A percentile compares a stretch with the other conserved stretches of the same genome.
These are phyloP conservation scores for Nannoperca obscura DNA, from an alignment of 2,797 vertebrate genomes.

Conservation along the genomic window DNA sequence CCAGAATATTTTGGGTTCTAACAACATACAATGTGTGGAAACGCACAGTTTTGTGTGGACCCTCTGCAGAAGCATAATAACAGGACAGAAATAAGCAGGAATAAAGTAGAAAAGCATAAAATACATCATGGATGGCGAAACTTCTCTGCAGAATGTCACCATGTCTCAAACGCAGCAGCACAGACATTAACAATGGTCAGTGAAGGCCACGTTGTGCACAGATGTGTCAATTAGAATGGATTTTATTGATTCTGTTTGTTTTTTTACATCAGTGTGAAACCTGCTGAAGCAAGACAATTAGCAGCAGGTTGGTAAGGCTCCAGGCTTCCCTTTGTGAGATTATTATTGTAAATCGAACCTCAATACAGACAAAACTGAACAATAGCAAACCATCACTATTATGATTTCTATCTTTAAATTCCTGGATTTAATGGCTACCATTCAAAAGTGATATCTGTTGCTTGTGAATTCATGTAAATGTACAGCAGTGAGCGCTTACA, in stretches of 20 bases:
- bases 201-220: not conserved
- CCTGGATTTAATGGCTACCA: not conserved
- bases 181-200: not conserved
- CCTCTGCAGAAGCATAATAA: not conserved
- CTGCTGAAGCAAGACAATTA: constrained; percentile 4
- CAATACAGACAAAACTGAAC: not conserved
- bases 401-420: not conserved
- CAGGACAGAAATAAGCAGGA: not conserved
- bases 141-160: not conserved
- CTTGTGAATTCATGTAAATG: not conserved
- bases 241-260: not conserved
- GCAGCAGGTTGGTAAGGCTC: not conserved
- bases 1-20: not conserved
- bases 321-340: not conserved
- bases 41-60: not conserved
- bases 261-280: not conserved
- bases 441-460: not conserved
- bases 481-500: not conserved
- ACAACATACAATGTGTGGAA: not conserved
- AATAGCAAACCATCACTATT: not conserved
- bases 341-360: not conserved
- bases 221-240: not conserved
- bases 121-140: not conserved
- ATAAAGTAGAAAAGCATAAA: not conserved
- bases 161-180: not conserved